Percentiles rank a stretch among this genome's conserved stretches.
Conservation (phyloP, 2,113 vertebrate genomes). For the Rhadina sibilatrix region DNA sequence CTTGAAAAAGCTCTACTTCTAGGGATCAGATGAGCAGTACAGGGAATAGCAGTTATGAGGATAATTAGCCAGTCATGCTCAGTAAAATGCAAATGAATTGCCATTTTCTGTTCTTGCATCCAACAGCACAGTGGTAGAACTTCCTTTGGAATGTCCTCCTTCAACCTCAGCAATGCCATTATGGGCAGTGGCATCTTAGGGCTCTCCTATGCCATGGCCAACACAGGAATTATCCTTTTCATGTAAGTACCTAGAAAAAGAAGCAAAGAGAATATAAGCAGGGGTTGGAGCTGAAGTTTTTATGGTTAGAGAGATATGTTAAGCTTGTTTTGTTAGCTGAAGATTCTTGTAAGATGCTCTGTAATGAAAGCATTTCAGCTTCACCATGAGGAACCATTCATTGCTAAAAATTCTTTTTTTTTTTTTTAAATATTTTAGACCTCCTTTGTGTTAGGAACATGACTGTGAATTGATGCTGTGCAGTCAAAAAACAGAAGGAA, state of each 20-base stretch:
- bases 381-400: not conserved
- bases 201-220: conserved; percentile 95
- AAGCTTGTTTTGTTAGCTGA: not conserved
- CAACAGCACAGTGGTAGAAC: conserved; percentile 87
- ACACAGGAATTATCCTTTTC: conserved; percentile 94
- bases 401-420: not conserved
- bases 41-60: not conserved
- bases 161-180: conserved; percentile 97
- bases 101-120: not conserved
- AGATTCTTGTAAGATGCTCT: not conserved
- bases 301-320: not conserved
- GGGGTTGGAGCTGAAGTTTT: not conserved
- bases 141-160: conserved; percentile 94
- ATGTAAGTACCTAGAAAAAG: conserved; percentile 78
- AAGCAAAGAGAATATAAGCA: not conserved
- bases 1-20: not conserved
- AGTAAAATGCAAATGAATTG: not conserved
- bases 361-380: not conserved
- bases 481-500: not conserved
- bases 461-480: not conserved
- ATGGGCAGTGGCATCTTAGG: conserved; percentile 98
- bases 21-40: not conserved
- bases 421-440: not conserved
- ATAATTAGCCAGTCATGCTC: not conserved
- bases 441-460: not conserved